Conservation (phyloP, 2,797 vertebrate species). For the Allobates femoralis region DNA sequence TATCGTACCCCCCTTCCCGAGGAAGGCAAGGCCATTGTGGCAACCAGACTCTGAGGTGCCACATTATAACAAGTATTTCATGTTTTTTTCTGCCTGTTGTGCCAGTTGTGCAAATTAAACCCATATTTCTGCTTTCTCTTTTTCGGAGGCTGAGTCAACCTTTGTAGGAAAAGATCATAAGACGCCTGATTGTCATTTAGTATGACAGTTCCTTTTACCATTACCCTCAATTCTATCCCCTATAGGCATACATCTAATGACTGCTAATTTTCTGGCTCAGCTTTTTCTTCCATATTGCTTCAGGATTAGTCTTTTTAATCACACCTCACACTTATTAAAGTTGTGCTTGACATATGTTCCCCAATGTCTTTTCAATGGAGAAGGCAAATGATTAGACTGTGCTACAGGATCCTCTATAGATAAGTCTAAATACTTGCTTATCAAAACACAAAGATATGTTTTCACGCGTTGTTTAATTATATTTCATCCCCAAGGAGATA, state of each 20-base stretch:
- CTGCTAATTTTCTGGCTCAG: slow-evolving; percentile 30
- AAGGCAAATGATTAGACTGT: neutral
- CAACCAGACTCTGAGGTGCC: too few relatives aligned
- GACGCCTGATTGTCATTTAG: neutral
- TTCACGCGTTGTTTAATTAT: neutral
- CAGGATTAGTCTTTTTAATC: slow-evolving; percentile 29
- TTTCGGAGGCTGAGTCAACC: neutral
- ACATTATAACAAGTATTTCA: neutral
- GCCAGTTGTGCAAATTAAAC: neutral
- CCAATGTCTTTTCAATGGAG: slow-evolving; percentile 23
- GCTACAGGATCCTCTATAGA: slow-evolving; percentile 22
- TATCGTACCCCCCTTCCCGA: too few relatives aligned
- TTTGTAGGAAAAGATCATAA: neutral
- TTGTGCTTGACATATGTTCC: slow-evolving; percentile 30
- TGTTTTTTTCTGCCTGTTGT: neutral
- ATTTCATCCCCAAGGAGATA: slow-evolving; percentile 4
- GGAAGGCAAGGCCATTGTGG: too few relatives aligned
- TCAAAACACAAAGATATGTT: slow-evolving; percentile 17
- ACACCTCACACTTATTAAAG: slow-evolving; percentile 40
- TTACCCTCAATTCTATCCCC: neutral
- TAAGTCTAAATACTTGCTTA: slow-evolving; percentile 18
- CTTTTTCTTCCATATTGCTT: slow-evolving; percentile 4
- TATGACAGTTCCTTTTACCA: slow-evolving; percentile 24
- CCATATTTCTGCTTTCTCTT: neutral
- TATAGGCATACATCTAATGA: slow-evolving; percentile 25